These are phyloP conservation scores for Dreissena rostriformis DNA, from an alignment of 1,140 invertebrate species.

Conservation along the genomic window DNA sequence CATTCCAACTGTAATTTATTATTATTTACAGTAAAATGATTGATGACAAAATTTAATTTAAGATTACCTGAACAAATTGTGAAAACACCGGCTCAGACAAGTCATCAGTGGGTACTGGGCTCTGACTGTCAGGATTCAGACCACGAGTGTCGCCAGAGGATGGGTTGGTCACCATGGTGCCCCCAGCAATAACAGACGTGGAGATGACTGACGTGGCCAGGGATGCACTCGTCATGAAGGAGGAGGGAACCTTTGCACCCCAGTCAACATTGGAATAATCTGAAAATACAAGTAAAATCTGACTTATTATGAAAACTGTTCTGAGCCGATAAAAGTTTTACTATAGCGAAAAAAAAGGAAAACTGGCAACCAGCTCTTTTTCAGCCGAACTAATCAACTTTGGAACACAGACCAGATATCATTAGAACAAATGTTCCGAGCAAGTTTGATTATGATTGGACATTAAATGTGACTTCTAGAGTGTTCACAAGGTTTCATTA, in stretches of 20 bases:
- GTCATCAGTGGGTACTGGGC: conserved; percentile 45
- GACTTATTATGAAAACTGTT: too few species aligned
- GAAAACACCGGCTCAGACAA: conserved; percentile 35
- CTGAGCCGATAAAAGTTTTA: too few species aligned
- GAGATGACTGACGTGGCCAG: conserved; percentile 68
- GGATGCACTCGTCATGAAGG: conserved; percentile 58
- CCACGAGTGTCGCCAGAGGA: conserved; percentile 16
- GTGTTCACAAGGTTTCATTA: too few species aligned
- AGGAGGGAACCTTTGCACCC: conserved; percentile 63
- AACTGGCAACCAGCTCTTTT: too few species aligned
- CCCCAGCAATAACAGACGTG: conserved; percentile 69
- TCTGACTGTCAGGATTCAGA: conserved; percentile 35
- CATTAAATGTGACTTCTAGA: too few species aligned
- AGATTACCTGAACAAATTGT: conserved; percentile 42
- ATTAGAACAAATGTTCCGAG: too few species aligned
- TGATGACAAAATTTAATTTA: not conserved
- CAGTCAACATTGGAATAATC: conserved; percentile 58
- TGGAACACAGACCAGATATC: too few species aligned
- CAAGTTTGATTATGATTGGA: too few species aligned
- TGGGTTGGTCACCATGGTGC: conserved; percentile 64
- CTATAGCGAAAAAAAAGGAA: too few species aligned
- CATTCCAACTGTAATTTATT: too few species aligned
- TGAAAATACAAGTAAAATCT: too few species aligned
- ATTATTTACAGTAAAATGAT: not conserved
- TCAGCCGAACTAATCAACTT: too few species aligned